A percentile compares a stretch with the other conserved stretches of the same genome.
Evolutionary conservation across 1,140 invertebrate genomes (phyloP).

Genomic region (Diuraphis noxia): DNA sequence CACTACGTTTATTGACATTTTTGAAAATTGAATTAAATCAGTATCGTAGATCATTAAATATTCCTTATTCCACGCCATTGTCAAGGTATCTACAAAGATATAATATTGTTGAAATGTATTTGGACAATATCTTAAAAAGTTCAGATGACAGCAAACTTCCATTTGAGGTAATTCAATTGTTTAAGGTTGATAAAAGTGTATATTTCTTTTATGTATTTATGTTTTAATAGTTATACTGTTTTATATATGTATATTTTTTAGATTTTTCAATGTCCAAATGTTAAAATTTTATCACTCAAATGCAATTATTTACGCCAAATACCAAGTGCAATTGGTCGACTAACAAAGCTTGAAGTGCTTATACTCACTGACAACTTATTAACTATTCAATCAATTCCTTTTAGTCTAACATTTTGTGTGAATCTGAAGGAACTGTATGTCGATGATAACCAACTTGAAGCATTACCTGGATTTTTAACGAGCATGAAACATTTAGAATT

Average conservation of each 20-base stretch:
- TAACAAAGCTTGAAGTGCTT: constrained; percentile 62
- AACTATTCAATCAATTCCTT: constrained; percentile 63
- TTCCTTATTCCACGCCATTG: constrained; percentile 50
- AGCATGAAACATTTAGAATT: constrained; percentile 61
- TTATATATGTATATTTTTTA: constrained; percentile 56
- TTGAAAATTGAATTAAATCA: constrained; percentile 40
- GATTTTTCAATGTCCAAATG: constrained; percentile 62
- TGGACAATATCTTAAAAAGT: constrained; percentile 56
- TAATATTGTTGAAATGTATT: constrained; percentile 56
- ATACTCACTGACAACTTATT: constrained; percentile 63
- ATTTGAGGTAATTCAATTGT: constrained; percentile 53
- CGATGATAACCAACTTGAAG: constrained; percentile 64
- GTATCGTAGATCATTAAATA: constrained; percentile 20
- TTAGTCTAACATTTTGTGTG: constrained; percentile 62
- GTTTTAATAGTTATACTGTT: not conserved
- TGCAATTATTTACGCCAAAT: constrained; percentile 62
- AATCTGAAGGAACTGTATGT: constrained; percentile 60
- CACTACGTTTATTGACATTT: constrained; percentile 26
- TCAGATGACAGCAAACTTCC: constrained; percentile 54
- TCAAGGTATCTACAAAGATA: constrained; percentile 55
- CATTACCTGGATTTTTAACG: constrained; percentile 63
- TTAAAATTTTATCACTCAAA: constrained; percentile 61
- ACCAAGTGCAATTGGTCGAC: constrained; percentile 62
- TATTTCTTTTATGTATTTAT: not conserved
- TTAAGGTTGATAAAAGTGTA: not conserved